phyloP scores from a whole-genome alignment of 2,797 vertebrate species.

The Sus cebifrons region DNA sequence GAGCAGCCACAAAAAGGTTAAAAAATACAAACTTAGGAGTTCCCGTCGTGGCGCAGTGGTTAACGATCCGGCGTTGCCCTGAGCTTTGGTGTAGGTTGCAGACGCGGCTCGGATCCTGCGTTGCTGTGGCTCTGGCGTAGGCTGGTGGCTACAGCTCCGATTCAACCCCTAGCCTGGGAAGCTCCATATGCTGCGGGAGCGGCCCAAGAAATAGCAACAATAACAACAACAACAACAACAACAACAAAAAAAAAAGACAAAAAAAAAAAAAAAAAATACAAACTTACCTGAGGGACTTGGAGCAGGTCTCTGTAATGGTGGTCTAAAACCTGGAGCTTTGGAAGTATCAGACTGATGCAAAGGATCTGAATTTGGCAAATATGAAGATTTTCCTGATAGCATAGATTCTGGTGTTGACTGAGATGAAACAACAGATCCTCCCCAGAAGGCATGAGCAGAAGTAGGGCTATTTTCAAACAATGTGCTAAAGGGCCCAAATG shows the following conservation, averaged over 20 bases:
- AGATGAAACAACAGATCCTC: constrained; percentile 92
- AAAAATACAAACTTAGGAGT: constrained; percentile 83
- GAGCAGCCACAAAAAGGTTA: not conserved
- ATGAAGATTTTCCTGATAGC: constrained; percentile 91
- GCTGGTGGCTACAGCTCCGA: too few relatives aligned
- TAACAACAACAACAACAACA: too few relatives aligned
- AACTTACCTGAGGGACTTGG: constrained; percentile 92
- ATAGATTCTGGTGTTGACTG: constrained; percentile 92
- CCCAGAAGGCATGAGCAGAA: constrained; percentile 92
- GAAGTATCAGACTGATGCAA: constrained; percentile 93
- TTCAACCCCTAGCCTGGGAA: too few relatives aligned
- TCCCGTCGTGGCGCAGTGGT: too few relatives aligned
- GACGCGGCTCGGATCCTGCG: too few relatives aligned
- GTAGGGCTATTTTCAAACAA: constrained; percentile 92
- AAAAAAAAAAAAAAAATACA: constrained; percentile 46
- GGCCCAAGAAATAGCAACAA: too few relatives aligned
- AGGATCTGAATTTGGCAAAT: constrained; percentile 93
- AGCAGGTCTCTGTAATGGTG: constrained; percentile 92
- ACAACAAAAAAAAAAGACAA: too few relatives aligned
- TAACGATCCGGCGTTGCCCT: too few relatives aligned
- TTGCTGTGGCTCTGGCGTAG: too few relatives aligned
- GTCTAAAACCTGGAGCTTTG: constrained; percentile 94
- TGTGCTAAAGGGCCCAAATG: constrained; percentile 92
- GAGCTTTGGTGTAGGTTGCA: too few relatives aligned
- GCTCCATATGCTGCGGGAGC: too few relatives aligned